These are phyloP conservation scores for Antitype chi DNA, from an alignment of 2,888 invertebrate genomes.

Conservation along the genomic window DNA sequence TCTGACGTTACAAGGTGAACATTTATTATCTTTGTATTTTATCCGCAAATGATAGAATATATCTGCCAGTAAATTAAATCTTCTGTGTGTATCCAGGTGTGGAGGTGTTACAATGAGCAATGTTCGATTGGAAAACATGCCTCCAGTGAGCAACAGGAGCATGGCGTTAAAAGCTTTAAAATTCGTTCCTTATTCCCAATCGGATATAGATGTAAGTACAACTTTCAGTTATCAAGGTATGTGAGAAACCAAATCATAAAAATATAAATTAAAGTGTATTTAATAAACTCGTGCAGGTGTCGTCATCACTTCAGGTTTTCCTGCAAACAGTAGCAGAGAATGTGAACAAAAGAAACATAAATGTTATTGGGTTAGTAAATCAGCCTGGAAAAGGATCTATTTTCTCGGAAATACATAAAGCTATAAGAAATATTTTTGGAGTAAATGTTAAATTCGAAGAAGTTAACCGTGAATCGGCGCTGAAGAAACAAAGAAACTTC, in stretches of 20 bases:
- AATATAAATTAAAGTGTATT: not conserved
- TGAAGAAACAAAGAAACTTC: slow-evolving; percentile 26
- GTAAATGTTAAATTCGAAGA: slow-evolving; percentile 56
- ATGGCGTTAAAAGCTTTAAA: slow-evolving; percentile 55
- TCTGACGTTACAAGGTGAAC: slow-evolving; percentile 63
- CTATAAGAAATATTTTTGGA: slow-evolving; percentile 37
- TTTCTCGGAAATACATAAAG: slow-evolving; percentile 54
- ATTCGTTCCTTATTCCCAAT: slow-evolving; percentile 56
- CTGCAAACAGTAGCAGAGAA: slow-evolving; percentile 72
- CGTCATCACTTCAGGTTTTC: slow-evolving; percentile 62
- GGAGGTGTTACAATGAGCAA: slow-evolving; percentile 69
- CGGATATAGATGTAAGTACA: slow-evolving; percentile 60
- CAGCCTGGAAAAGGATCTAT: slow-evolving; percentile 29
- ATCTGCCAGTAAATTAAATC: not conserved
- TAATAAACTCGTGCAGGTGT: slow-evolving; percentile 39
- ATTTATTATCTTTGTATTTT: not conserved
- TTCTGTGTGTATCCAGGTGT: slow-evolving; percentile 65
- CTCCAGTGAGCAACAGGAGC: slow-evolving; percentile 31
- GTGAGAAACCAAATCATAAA: not conserved
- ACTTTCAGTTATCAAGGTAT: not conserved
- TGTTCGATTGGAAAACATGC: slow-evolving; percentile 62
- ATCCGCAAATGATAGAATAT: not conserved
- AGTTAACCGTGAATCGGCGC: slow-evolving; percentile 25
- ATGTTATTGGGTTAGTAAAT: slow-evolving; percentile 57
- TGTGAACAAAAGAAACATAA: slow-evolving; percentile 60